Conservation (phyloP, 2,888 invertebrate species). For the Pandemis cinnamomeana region DNA sequence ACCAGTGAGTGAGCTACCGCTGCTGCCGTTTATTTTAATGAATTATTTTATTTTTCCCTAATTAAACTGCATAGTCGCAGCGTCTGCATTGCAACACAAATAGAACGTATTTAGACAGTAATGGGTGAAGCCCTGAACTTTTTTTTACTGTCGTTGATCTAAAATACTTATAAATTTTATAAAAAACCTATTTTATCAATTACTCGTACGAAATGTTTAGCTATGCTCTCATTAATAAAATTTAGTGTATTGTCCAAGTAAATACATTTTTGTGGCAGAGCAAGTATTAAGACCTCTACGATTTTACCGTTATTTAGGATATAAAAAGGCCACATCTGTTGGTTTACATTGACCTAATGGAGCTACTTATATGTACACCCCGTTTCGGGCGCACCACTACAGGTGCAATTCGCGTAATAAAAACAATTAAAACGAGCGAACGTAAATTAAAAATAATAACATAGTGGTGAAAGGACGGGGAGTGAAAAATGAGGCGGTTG, state of each 20-base stretch:
- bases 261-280: too few species aligned
- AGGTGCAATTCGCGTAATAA: conserved; percentile 49
- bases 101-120: neutral
- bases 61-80: neutral
- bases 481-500: conserved; percentile 37
- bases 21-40: conserved; percentile 58
- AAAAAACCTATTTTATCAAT: too few species aligned
- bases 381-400: conserved; percentile 42
- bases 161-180: too few species aligned
- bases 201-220: too few species aligned
- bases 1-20: conserved; percentile 62
- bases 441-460: conserved; percentile 59
- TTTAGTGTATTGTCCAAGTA: too few species aligned
- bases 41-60: conserved; percentile 55
- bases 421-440: conserved; percentile 53
- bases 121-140: neutral
- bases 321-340: conserved; percentile 60
- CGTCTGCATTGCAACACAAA: neutral
- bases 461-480: conserved; percentile 43
- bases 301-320: conserved; percentile 43
- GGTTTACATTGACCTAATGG: conserved; percentile 27
- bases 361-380: conserved; percentile 28
- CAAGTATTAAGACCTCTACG: too few species aligned
- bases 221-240: too few species aligned
- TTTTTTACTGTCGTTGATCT: neutral